phyloP scores from a whole-genome alignment of 2,113 vertebrate species.

The Platichthys flesus region DNA sequence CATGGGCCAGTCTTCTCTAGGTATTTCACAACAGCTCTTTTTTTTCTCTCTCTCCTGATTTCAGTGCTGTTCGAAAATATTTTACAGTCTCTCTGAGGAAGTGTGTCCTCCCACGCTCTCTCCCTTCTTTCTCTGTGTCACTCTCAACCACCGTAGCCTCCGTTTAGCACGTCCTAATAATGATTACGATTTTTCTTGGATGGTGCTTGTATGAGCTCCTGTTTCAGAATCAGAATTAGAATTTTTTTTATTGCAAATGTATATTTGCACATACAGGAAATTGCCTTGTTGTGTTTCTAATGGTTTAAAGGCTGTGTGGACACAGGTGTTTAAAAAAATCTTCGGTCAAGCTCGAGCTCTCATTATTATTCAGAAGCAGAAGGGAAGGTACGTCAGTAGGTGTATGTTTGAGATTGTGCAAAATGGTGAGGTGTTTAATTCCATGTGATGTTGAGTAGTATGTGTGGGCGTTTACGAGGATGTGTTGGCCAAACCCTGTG shows the following conservation, averaged over 20 bases:
- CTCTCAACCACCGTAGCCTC: constrained; percentile 58
- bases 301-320: constrained; percentile 32
- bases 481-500: constrained; percentile 55
- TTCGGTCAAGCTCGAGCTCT: constrained; percentile 35
- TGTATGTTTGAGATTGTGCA: constrained; percentile 43
- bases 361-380: constrained; percentile 24
- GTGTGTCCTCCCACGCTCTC: constrained; percentile 78
- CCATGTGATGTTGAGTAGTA: constrained; percentile 51
- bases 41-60: constrained; percentile 49
- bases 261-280: too few relatives aligned
- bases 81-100: constrained; percentile 79
- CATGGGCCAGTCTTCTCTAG: constrained; percentile 49
- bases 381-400: constrained; percentile 24
- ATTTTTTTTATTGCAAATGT: too few relatives aligned
- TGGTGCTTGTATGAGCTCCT: constrained; percentile 34
- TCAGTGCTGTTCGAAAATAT: constrained; percentile 71
- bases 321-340: constrained; percentile 39
- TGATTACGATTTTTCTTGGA: constrained; percentile 29
- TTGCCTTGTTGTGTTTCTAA: not conserved
- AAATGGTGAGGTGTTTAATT: constrained; percentile 43
- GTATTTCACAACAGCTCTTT: constrained; percentile 72
- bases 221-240: not conserved
- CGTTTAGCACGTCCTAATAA: constrained; percentile 49
- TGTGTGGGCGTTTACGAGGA: constrained; percentile 64
- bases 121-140: constrained; percentile 63